phyloP scores from a whole-genome alignment of 2,888 invertebrate genomes.

The Drosophila emarginata region DNA sequence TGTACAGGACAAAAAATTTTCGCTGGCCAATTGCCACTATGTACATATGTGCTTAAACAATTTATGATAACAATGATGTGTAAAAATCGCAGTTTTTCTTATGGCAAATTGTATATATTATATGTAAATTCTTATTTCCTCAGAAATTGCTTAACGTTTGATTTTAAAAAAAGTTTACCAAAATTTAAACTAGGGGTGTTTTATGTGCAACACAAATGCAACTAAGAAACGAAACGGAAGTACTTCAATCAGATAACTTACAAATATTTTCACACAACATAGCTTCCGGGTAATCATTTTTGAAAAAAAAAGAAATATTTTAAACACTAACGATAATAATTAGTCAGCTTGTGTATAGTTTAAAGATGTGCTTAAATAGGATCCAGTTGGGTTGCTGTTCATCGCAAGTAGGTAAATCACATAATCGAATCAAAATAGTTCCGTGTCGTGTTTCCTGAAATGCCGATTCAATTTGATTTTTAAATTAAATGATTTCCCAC shows the following conservation, averaged over 20 bases:
- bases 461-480: constrained; percentile 76
- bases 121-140: background rate
- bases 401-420: background rate
- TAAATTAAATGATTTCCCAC: constrained; percentile 67
- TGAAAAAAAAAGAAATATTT: background rate
- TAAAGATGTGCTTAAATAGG: background rate
- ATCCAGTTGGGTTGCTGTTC: background rate
- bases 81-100: too few species aligned
- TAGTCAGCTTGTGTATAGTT: too few species aligned
- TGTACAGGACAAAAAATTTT: too few species aligned
- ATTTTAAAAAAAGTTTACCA: too few species aligned
- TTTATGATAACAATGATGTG: too few species aligned
- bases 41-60: too few species aligned
- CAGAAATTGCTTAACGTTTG: background rate
- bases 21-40: too few species aligned
- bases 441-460: constrained; percentile 58
- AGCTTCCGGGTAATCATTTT: background rate
- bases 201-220: background rate
- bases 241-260: too few species aligned
- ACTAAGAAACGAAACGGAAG: too few species aligned
- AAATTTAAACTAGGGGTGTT: background rate
- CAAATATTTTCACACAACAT: background rate
- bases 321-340: background rate
- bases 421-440: constrained; percentile 22
- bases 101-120: background rate